Evolutionary conservation across 2,888 invertebrate genomes (phyloP).

Genomic region (Plebejus melissa): DNA sequence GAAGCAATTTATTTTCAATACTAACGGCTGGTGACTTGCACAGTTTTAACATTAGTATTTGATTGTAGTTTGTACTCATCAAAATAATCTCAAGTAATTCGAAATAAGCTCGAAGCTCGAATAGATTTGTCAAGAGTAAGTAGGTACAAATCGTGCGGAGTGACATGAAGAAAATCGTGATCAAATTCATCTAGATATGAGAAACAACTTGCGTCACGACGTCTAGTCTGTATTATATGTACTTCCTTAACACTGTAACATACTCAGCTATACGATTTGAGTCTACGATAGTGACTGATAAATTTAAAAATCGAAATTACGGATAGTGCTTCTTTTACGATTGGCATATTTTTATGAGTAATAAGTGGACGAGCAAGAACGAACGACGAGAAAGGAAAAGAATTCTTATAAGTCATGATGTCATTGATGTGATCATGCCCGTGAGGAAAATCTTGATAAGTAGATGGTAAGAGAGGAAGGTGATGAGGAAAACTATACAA

Average conservation of each 20-base stretch:
- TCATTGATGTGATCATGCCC: too few relatives aligned
- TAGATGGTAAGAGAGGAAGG: too few relatives aligned
- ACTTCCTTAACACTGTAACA: background rate
- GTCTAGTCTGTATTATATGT: background rate
- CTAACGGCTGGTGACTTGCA: background rate
- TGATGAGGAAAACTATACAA: too few relatives aligned
- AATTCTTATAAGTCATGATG: too few relatives aligned
- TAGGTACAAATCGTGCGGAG: slow-evolving; percentile 4
- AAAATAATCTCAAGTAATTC: background rate
- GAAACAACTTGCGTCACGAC: slow-evolving; percentile 4
- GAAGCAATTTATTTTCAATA: background rate
- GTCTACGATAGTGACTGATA: too few relatives aligned
- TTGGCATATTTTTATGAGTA: too few relatives aligned
- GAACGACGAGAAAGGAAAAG: too few relatives aligned
- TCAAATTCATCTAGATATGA: slow-evolving; percentile 13
- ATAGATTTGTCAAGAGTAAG: slow-evolving; percentile 23
- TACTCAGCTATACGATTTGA: background rate
- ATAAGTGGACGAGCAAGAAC: too few relatives aligned
- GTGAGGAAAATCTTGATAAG: too few relatives aligned
- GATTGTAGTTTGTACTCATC: background rate
- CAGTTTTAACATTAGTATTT: background rate
- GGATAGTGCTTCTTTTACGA: too few relatives aligned
- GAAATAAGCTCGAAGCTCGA: background rate
- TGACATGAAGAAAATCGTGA: slow-evolving; percentile 15
- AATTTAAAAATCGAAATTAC: background rate